A percentile compares a stretch with the other conserved stretches of the same genome.
Evolutionary conservation across 2,888 invertebrate genomes (phyloP).

Genomic region (Caenorhabditis imperialis): DNA sequence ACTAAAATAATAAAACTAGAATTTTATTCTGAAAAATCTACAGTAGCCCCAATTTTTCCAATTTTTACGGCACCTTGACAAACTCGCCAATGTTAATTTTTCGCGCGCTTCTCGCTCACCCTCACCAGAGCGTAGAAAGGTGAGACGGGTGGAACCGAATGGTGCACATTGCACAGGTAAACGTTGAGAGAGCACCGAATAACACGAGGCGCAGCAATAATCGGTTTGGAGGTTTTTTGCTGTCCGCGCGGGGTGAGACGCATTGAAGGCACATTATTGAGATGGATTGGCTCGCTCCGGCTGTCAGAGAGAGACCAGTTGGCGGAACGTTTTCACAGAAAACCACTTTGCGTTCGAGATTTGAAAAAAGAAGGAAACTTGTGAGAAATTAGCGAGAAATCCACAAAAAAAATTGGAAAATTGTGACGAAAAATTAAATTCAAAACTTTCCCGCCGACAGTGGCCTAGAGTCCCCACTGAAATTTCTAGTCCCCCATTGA

Average conservation of each 20-base stretch:
- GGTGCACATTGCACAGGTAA: conserved; percentile 17
- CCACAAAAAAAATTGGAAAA: background rate
- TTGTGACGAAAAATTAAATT: background rate
- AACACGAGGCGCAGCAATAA: conserved; percentile 23
- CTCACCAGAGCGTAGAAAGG: conserved; percentile 1
- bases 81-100: no score
- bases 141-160: conserved; percentile 2
- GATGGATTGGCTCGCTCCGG: conserved; percentile 42
- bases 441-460: background rate
- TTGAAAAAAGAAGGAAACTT: background rate
- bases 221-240: conserved; percentile 51
- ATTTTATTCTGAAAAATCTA: no score
- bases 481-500: conserved; percentile 2
- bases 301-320: conserved; percentile 23
- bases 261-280: conserved; percentile 31
- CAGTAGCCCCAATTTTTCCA: no score
- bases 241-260: conserved; percentile 8
- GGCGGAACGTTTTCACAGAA: conserved; percentile 7
- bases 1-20: no score
- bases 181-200: conserved; percentile 2
- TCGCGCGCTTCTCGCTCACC: no score
- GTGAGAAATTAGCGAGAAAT: background rate
- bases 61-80: no score
- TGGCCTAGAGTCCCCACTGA: no score
- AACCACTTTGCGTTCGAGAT: background rate